Evolutionary conservation across 2,113 vertebrate species (phyloP).

Genomic region (Trochalopteron elliotii): DNA sequence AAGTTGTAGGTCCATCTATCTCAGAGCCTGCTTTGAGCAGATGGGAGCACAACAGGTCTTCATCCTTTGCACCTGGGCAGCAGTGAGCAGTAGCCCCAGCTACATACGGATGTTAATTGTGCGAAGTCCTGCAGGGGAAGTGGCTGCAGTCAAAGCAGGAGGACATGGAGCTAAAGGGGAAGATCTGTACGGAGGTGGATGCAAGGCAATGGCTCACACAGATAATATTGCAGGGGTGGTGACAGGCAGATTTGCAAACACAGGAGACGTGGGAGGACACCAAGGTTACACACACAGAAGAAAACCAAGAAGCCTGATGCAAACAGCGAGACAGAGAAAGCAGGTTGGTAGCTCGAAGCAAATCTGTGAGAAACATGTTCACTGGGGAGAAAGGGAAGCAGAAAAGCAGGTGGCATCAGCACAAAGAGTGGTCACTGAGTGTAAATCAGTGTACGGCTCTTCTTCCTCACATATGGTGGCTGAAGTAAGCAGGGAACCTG

Average conservation of each 20-base stretch:
- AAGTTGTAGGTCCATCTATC: neutral
- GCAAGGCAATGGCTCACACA: slow-evolving; percentile 7
- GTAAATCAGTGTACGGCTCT: neutral
- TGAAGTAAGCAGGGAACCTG: neutral
- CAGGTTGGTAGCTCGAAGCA: neutral
- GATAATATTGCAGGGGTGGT: slow-evolving; percentile 52
- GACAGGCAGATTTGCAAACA: slow-evolving; percentile 67
- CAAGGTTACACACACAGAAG: slow-evolving; percentile 34
- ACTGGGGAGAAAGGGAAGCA: neutral
- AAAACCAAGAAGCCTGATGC: slow-evolving; percentile 22
- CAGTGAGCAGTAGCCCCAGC: neutral
- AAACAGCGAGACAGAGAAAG: neutral
- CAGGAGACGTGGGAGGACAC: slow-evolving; percentile 45
- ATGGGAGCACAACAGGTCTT: neutral
- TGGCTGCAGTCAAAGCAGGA: neutral
- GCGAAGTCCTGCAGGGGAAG: neutral
- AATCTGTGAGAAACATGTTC: neutral
- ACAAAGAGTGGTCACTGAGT: neutral
- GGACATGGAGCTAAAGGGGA: neutral
- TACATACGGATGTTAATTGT: neutral
- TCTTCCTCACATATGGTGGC: neutral
- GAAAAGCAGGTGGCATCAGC: neutral
- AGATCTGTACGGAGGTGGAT: neutral
- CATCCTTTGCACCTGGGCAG: neutral
- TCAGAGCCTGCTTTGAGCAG: neutral